Base-by-base conservation (phyloP, 2,888 invertebrate species). In the Synanthedon tipuliformis region DNA sequence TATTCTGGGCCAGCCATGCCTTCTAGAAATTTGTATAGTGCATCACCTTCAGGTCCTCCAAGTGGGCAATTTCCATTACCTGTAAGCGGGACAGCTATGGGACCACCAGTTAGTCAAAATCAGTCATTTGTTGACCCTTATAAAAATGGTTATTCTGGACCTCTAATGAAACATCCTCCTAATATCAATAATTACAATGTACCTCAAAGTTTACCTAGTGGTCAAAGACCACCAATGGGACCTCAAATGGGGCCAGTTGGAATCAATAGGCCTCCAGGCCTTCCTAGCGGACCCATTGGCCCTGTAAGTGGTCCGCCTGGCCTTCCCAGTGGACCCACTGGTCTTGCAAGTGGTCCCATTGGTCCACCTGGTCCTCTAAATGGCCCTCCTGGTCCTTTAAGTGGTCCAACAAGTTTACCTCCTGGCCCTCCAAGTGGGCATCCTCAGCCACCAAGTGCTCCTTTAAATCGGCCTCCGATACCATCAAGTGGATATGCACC, bases 81-180 rank as follows among this genome's bases (percentile, higher is more conserved):
- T n/a, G 41, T 41, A 13, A 50, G 27, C 16, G 18, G 27, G 3
- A 51, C 53, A 49, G 18, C 16, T 27, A 49, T 56, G 60, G 55
- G 57, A 18, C 50, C 57, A 45, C 53, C 58, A 48, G 41, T 3
- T 52, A 41, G 50, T 41, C 51, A 52, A 50, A 18, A 40, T 68
- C 68, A 63, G 55, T 52, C 65, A 56, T 70, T 63, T 53, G 55
- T 63, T 53, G 71, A 68, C n/a, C 66, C 65, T 51, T 67, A 64
- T 48, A 69, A 61, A 56, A 76, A 72, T 66, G 71, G 68, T 1
- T 68, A 71, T 40, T 4, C 34, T 50, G 50, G 50, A 8, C 53
- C 59, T 48, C 57, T 60, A 40, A 50, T 63, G 18, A 53, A 56
- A 40, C 61, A 60, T 11, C 56, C 62, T 51, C 65, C 62, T 4